Percentiles rank a stretch among this genome's conserved stretches.
Evolutionary conservation across 2,888 invertebrate species (phyloP).

Genomic region (Mesoligia furuncula): DNA sequence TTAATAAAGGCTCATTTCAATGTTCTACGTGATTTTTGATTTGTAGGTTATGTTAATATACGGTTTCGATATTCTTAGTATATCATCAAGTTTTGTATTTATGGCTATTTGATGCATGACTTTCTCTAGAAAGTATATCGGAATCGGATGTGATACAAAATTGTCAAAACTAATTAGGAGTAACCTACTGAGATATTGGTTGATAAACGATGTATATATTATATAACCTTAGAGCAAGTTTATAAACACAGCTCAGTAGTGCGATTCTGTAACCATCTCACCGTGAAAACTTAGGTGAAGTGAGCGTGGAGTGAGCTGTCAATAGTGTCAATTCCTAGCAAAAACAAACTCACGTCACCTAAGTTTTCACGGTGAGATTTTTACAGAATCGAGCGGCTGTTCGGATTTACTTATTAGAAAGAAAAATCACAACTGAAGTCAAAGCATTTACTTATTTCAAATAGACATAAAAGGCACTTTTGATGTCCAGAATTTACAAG

Average conservation of each 20-base stretch:
- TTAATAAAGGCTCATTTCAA: slow-evolving; percentile 7
- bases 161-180: background rate
- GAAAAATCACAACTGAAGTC: background rate
- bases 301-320: no score
- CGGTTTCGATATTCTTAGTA: background rate
- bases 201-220: no score
- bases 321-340: no score
- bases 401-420: background rate
- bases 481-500: no score
- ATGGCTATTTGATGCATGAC: slow-evolving; percentile 23
- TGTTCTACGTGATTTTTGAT: background rate
- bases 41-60: slow-evolving; percentile 30
- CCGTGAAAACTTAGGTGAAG: no score
- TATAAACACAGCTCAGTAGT: background rate
- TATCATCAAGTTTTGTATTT: slow-evolving; percentile 13
- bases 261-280: no score
- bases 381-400: no score
- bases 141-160: background rate
- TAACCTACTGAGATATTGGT: background rate
- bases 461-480: no score
- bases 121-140: slow-evolving; percentile 54
- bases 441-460: no score
- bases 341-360: no score
- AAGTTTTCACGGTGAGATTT: no score
- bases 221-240: background rate